Conservation (phyloP, 92 coral and sea anemone species). For the Porites divaricata region DNA sequence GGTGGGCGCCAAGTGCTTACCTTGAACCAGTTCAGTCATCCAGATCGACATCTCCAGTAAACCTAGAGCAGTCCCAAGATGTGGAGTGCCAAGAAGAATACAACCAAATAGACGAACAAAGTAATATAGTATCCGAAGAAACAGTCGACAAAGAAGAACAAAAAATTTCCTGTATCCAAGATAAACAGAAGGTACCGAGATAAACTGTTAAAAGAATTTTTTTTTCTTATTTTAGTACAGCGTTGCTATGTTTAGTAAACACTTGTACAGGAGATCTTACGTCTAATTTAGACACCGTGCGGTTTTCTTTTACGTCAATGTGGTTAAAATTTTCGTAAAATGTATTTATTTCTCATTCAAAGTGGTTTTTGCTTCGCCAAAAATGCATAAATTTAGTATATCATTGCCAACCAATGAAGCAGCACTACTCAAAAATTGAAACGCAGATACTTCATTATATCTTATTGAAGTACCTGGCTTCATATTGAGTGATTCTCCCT, state of each 20-base stretch:
- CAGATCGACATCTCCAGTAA: conserved; percentile 16
- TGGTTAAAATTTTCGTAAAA: not conserved
- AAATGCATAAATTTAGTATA: no score
- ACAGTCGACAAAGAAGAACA: not conserved
- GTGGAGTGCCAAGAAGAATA: not conserved
- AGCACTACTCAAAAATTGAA: no score
- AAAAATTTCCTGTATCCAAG: not conserved
- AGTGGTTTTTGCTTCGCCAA: not conserved
- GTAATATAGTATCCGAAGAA: not conserved
- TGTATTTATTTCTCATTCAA: not conserved
- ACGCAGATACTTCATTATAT: no score
- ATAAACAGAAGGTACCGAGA: conserved; percentile 5
- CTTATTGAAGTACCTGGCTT: no score
- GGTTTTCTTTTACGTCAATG: conserved; percentile 6
- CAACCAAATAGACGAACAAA: not conserved
- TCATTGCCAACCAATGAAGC: no score
- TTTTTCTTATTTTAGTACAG: no score
- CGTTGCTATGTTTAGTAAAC: not conserved
- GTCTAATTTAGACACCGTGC: not conserved
- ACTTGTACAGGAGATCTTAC: not conserved
- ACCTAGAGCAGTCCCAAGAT: not conserved
- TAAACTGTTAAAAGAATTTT: not conserved
- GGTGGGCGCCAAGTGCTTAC: conserved; percentile 70
- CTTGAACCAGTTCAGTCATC: conserved; percentile 21
- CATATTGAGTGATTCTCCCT: no score